Evolutionary conservation across 2,797 vertebrate species (phyloP).

Genomic region (Xenentodon cancila): DNA sequence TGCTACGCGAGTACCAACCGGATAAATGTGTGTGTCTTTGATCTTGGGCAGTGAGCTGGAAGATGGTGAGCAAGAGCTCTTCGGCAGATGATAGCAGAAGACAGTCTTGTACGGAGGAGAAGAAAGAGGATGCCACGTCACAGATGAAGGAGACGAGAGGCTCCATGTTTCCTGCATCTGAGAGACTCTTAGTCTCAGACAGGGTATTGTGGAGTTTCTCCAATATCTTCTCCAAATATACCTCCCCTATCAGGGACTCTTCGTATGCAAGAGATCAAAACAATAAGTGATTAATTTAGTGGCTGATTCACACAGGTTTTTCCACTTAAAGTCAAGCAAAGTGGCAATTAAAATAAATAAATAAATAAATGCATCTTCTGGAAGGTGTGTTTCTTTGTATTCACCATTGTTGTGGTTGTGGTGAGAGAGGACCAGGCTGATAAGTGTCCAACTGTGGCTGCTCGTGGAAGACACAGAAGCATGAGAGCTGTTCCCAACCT

Average conservation of each 20-base stretch:
- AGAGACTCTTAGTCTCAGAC: slow-evolving; percentile 88
- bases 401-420: slow-evolving; percentile 89
- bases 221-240: slow-evolving; percentile 91
- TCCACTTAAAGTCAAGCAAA: too few relatives aligned
- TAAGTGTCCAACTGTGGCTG: slow-evolving; percentile 88
- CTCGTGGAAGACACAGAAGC: slow-evolving; percentile 62
- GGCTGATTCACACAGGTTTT: too few relatives aligned
- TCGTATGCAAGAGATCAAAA: slow-evolving; percentile 15
- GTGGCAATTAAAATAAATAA: background rate
- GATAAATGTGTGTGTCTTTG: slow-evolving; percentile 85
- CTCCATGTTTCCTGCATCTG: slow-evolving; percentile 89
- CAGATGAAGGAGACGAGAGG: slow-evolving; percentile 93
- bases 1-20: slow-evolving; percentile 74
- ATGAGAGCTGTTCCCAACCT: slow-evolving; percentile 66
- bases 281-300: too few relatives aligned
- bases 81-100: slow-evolving; percentile 90
- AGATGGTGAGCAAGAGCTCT: slow-evolving; percentile 92
- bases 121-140: slow-evolving; percentile 92
- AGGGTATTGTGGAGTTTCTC: slow-evolving; percentile 91
- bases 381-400: background rate
- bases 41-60: slow-evolving; percentile 92
- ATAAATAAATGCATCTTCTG: too few relatives aligned
- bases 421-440: slow-evolving; percentile 92
- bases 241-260: slow-evolving; percentile 91
- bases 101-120: slow-evolving; percentile 90